Base-by-base conservation (phyloP, 2,113 vertebrate species). In the Platichthys stellatus region DNA sequence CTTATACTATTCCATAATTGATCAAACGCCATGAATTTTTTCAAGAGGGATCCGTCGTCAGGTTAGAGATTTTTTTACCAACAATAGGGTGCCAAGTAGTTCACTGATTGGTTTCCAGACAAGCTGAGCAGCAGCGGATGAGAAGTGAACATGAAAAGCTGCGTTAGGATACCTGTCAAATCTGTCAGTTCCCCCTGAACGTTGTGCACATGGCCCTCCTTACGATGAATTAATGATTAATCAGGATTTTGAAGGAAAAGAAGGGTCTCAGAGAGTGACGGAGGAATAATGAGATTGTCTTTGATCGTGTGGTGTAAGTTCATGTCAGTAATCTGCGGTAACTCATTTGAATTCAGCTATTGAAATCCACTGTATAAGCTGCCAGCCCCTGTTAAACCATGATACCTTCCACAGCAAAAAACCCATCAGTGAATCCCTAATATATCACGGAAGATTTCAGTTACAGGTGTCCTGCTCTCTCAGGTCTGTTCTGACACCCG, bases 121-220 rank as follows among this genome's bases (percentile, higher is more conserved):
- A 61, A 78, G 65, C 72, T 70, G 40, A 80, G 78, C 77, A 80
- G 78, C 77, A 63, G 73, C 77, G 28, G 69, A 84, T 83, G 83
- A 88, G 85, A 82, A 69, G 75, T 69, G 63, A 87, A 87, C 81
- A 89, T 76, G 85, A 90, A 89, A 90, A 77, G 72, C 74, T 69
- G 40, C 49, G 63, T 81, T 82, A 73, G 88, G 80, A 89, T 88
- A 87, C 86, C 89, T 92, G 90, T 87, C 88, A 90, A 88, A 89
- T 53, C 76, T 82, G 79, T 84, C 91, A 84, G 35, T 72, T 74
- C 57, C 76, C 65, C 7, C 4, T 24, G 77, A 81, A 83, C 78
- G 54, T 60, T 51, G 24, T 62, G 31, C 43, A 47, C 86, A 63
- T 9, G 57, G 35, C 40, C 61, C 74, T 74, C 71, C 81, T 83